Evolutionary conservation across 2,113 vertebrate genomes (phyloP).

Genomic region (Zapus hudsonius): DNA sequence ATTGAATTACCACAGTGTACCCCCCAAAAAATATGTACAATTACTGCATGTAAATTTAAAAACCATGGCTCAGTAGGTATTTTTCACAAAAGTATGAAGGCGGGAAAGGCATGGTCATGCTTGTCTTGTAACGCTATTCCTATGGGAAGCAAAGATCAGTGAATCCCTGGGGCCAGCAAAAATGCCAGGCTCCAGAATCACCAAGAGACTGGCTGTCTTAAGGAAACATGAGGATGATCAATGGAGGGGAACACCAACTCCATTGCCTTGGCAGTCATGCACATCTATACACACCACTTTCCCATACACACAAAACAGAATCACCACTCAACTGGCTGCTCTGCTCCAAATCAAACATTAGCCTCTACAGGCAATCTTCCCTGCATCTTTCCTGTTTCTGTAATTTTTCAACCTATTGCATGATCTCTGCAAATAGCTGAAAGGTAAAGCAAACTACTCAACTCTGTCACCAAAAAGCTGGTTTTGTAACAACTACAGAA

Average conservation of each 20-base stretch:
- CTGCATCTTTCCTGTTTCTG: neutral
- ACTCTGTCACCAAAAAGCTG: neutral
- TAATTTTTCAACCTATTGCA: neutral
- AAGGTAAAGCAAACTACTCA: slow-evolving; percentile 28
- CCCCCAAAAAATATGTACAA: neutral
- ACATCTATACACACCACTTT: too few relatives aligned
- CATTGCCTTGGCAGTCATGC: too few relatives aligned
- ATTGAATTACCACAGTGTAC: neutral
- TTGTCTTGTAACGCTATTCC: too few relatives aligned
- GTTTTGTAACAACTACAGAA: neutral
- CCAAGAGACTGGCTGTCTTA: too few relatives aligned
- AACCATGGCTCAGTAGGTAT: too few relatives aligned
- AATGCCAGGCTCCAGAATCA: too few relatives aligned
- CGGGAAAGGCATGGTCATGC: too few relatives aligned
- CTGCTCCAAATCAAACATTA: slow-evolving; percentile 7
- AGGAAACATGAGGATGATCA: too few relatives aligned
- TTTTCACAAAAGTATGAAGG: too few relatives aligned
- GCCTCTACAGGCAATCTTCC: neutral
- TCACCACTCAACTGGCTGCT: neutral
- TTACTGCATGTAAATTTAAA: neutral
- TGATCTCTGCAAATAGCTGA: slow-evolving; percentile 8
- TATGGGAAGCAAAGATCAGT: too few relatives aligned
- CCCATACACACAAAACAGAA: neutral
- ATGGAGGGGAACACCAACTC: too few relatives aligned
- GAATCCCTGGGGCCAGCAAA: too few relatives aligned